phyloP scores from a whole-genome alignment of 2,113 vertebrate species.

The Megalops atlanticus region DNA sequence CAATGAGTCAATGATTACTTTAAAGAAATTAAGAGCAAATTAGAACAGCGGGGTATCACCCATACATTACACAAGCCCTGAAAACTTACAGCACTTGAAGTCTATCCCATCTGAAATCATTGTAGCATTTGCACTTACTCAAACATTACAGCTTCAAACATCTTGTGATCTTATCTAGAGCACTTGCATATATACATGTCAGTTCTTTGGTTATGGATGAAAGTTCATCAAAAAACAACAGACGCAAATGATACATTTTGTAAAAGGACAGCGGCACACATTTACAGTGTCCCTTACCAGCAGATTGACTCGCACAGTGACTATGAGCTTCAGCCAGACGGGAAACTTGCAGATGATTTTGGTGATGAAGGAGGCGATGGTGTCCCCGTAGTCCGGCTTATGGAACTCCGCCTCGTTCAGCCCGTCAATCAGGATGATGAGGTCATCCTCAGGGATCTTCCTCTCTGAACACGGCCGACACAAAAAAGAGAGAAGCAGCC shows the following conservation, averaged over 20 bases:
- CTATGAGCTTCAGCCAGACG: conserved; percentile 90
- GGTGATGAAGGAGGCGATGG: conserved; percentile 89
- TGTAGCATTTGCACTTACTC: background rate
- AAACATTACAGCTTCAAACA: background rate
- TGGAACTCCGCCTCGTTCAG: conserved; percentile 98
- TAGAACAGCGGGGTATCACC: background rate
- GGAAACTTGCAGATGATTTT: conserved; percentile 90
- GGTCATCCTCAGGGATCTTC: conserved; percentile 92
- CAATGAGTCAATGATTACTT: background rate
- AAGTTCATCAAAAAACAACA: background rate
- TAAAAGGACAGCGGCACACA: background rate
- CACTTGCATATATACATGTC: background rate
- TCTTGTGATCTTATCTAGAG: background rate
- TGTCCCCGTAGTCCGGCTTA: conserved; percentile 97
- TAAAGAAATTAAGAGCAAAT: background rate
- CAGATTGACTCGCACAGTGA: conserved; percentile 90
- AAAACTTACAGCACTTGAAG: too few relatives aligned
- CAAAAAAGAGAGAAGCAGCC: background rate
- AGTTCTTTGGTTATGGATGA: background rate
- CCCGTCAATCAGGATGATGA: conserved; percentile 91
- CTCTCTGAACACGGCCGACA: conserved; percentile 68
- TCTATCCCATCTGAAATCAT: background rate
- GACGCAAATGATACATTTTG: background rate
- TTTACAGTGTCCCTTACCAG: conserved; percentile 72
- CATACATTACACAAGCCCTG: background rate